Conservation (phyloP, 2,113 vertebrate genomes). For the Erythrolamprus reginae region DNA sequence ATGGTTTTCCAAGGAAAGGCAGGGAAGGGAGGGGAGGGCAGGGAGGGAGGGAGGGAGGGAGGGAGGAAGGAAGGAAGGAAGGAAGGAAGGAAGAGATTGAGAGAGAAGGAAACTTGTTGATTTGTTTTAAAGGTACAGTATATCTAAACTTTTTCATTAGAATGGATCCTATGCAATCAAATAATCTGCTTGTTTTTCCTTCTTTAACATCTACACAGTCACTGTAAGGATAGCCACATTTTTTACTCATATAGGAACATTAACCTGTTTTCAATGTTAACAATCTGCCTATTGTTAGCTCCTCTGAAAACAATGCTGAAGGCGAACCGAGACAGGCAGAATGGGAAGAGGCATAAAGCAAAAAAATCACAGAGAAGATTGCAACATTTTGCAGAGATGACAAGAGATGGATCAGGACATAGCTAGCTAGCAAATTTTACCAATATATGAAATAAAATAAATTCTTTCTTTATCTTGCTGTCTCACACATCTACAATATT, state of each 20-base stretch:
- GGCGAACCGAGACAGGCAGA: background rate
- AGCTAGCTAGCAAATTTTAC: background rate
- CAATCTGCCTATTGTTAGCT: background rate
- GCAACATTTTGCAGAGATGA: slow-evolving; percentile 14
- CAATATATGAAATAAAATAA: background rate
- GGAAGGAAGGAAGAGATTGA: background rate
- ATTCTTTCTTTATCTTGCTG: background rate
- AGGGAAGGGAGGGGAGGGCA: too few relatives aligned
- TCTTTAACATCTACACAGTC: background rate
- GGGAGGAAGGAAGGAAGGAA: too few relatives aligned
- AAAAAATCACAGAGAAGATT: background rate
- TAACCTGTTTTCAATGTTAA: background rate
- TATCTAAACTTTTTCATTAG: background rate
- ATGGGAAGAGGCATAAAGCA: background rate
- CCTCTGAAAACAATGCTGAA: background rate
- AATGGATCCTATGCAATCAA: background rate
- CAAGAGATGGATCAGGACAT: background rate
- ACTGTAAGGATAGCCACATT: background rate
- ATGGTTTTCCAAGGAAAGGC: too few relatives aligned
- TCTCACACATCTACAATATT: slow-evolving; percentile 34
- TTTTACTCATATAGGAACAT: background rate
- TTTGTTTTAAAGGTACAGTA: background rate
- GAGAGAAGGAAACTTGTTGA: background rate
- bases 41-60: too few relatives aligned
- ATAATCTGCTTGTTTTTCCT: background rate